A percentile compares a stretch with the other conserved stretches of the same genome.
Evolutionary conservation across 2,888 invertebrate species (phyloP).

Genomic region (Chloroclysta siterata): DNA sequence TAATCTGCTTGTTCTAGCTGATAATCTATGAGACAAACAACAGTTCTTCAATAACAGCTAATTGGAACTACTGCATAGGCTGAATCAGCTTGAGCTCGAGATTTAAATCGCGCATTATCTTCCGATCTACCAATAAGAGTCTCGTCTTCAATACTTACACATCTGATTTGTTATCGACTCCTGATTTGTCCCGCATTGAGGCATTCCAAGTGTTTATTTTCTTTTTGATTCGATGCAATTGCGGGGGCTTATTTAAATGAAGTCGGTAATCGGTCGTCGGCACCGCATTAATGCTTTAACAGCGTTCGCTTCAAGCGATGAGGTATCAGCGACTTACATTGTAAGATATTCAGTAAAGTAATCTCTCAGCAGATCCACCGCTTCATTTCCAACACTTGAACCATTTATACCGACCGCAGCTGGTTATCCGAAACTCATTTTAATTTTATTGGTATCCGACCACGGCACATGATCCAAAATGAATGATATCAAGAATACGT

Average conservation of each 20-base stretch:
- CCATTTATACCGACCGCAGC: slow-evolving; percentile 45
- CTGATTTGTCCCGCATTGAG: slow-evolving; percentile 43
- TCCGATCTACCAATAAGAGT: slow-evolving; percentile 38
- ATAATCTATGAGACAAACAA: slow-evolving; percentile 26
- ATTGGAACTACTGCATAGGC: slow-evolving; percentile 26
- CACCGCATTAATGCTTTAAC: slow-evolving; percentile 58
- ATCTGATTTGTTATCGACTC: slow-evolving; percentile 42
- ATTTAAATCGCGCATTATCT: slow-evolving; percentile 32
- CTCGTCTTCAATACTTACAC: slow-evolving; percentile 31
- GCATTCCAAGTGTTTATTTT: slow-evolving; percentile 47
- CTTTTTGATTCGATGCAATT: slow-evolving; percentile 57
- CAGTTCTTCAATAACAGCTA: slow-evolving; percentile 24
- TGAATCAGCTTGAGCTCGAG: slow-evolving; percentile 20
- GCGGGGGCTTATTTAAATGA: slow-evolving; percentile 69
- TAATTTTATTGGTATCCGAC: slow-evolving; percentile 62
- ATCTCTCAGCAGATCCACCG: slow-evolving; percentile 19
- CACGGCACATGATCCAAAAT: slow-evolving; percentile 51
- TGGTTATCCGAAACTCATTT: slow-evolving; percentile 58
- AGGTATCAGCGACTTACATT: slow-evolving; percentile 35
- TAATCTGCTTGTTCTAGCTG: slow-evolving; percentile 6
- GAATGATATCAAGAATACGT: slow-evolving; percentile 59
- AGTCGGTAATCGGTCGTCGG: slow-evolving; percentile 63
- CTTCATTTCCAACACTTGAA: slow-evolving; percentile 40
- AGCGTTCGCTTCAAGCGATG: slow-evolving; percentile 43
- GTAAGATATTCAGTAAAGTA: slow-evolving; percentile 14